phyloP scores from a whole-genome alignment of 2,888 invertebrate genomes.

The Lordiphosa fenestrarum region DNA sequence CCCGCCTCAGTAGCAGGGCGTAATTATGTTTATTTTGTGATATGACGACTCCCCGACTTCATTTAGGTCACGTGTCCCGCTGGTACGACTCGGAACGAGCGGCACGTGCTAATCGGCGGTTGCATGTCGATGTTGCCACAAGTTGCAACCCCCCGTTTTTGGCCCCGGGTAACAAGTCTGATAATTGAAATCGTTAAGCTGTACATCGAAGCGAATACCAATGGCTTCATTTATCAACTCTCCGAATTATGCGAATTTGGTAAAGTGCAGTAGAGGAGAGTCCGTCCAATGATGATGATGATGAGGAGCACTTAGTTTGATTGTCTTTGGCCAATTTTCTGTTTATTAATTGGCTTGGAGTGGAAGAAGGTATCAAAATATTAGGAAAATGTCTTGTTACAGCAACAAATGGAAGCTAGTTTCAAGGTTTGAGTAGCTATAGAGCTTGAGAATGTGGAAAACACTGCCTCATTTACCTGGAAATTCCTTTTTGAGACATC shows the following conservation, averaged over 20 bases:
- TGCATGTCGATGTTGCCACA: conserved; percentile 33
- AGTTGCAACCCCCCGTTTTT: conserved; percentile 26
- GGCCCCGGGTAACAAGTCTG: conserved; percentile 32
- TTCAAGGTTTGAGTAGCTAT: too few relatives aligned
- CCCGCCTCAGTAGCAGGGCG: conserved; percentile 24
- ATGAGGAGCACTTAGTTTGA: conserved; percentile 43
- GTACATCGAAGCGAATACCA: conserved; percentile 33
- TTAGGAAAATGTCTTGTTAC: too few relatives aligned
- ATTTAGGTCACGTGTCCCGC: conserved; percentile 61
- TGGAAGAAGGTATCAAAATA: too few relatives aligned
- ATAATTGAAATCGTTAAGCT: conserved; percentile 70
- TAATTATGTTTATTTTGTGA: conserved; percentile 73
- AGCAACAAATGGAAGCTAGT: too few relatives aligned
- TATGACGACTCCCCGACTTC: conserved; percentile 37
- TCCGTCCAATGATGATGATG: neutral
- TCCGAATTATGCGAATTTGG: conserved; percentile 7
- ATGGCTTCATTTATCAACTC: conserved; percentile 69
- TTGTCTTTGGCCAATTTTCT: conserved; percentile 42
- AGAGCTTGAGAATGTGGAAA: too few relatives aligned
- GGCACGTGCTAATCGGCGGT: conserved; percentile 76
- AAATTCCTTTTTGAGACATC: too few relatives aligned
- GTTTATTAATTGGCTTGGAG: conserved; percentile 10
- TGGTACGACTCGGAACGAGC: conserved; percentile 29
- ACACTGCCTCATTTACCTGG: too few relatives aligned
- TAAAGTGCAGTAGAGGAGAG: too few relatives aligned